Base-by-base conservation (phyloP, 2,888 invertebrate species). In the Chrysolina haemoptera region DNA sequence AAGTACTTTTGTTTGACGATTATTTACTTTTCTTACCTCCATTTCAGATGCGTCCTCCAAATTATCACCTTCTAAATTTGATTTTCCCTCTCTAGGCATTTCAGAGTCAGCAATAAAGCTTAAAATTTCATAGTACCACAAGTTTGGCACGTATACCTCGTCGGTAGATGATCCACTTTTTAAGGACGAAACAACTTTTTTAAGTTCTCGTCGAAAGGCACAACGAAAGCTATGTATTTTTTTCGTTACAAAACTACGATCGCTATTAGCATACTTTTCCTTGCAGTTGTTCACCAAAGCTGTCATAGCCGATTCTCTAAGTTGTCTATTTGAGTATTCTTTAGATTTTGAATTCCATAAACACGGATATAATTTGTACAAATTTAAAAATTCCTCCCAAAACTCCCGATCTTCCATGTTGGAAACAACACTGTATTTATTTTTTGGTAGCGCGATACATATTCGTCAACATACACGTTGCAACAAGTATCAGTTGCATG, bases 31-130 rank as follows among this genome's bases (percentile, higher is more conserved):
- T 55, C 22, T 55, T 55, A 55, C 22, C 55, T 55, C 55, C 55
- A 55, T 55, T 55, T 55, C 55, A 55, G 55, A 55, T 55, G 55
- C 55, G 55, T 55, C 22, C 22, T 55, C 14, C 55, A 55, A 22
- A 10, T 55, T 50, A n/a, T 50, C 48, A 50, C 48, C 48, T 50
- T 50, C 48, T 50, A 55, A 18, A 55, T 55, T 55, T 20, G 55
- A 55, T 55, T 55, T 68, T 41, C 35, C 14, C 68, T 68, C 55
- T 55, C 74, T 83, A 41, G 59, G 63, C 70, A 70, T 64, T 27
- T 70, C 27, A 73, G 2, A 82, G 79, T 68, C 80, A 81, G 70
- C 70, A 70, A 55, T 70, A 70, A 63, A 70, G 55, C 70, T 70
- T 48, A 70, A 65, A 64, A 53, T 70, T 16, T 65, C 55, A 53